Percentiles rank a stretch among this genome's conserved stretches.
Evolutionary conservation across 2,797 vertebrate species (phyloP).

Genomic region (Echiichthys vipera): DNA sequence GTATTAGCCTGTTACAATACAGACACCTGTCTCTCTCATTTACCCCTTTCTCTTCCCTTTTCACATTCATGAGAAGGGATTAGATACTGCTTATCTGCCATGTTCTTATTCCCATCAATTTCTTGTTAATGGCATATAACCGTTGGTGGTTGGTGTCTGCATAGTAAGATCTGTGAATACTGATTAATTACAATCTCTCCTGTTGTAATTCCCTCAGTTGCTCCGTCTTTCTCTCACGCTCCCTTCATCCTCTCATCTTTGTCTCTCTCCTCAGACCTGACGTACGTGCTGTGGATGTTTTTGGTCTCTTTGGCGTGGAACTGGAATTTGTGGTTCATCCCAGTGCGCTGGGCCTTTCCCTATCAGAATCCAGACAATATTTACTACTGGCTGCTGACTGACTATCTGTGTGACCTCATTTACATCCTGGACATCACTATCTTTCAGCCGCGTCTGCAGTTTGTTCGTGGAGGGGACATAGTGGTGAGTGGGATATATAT

Average conservation of each 20-base stretch:
- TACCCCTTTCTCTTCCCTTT: not conserved
- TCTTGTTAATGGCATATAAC: no score
- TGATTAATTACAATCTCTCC: not conserved
- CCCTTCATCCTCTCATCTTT: not conserved
- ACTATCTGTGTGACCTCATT: slow-evolving; percentile 94
- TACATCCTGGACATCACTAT: slow-evolving; percentile 93
- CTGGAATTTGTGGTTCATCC: slow-evolving; percentile 98
- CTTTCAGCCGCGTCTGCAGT: slow-evolving; percentile 95
- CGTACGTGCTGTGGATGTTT: slow-evolving; percentile 96
- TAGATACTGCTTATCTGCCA: no score
- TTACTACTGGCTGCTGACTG: slow-evolving; percentile 90
- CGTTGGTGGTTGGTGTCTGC: no score
- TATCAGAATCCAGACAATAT: slow-evolving; percentile 91
- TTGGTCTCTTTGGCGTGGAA: slow-evolving; percentile 97
- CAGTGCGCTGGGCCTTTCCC: slow-evolving; percentile 96
- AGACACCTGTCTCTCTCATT: not conserved
- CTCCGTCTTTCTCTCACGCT: not conserved
- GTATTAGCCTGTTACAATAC: not conserved
- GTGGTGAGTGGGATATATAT: slow-evolving; percentile 86
- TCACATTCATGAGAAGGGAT: not conserved
- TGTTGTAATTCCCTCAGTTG: not conserved
- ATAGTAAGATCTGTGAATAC: no score
- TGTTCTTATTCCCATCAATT: no score
- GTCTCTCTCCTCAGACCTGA: slow-evolving; percentile 83
- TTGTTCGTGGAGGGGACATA: slow-evolving; percentile 92